Conservation (phyloP, 30 jellyfish, hydroid and myxozoan species). For the Aurelia aurita region DNA sequence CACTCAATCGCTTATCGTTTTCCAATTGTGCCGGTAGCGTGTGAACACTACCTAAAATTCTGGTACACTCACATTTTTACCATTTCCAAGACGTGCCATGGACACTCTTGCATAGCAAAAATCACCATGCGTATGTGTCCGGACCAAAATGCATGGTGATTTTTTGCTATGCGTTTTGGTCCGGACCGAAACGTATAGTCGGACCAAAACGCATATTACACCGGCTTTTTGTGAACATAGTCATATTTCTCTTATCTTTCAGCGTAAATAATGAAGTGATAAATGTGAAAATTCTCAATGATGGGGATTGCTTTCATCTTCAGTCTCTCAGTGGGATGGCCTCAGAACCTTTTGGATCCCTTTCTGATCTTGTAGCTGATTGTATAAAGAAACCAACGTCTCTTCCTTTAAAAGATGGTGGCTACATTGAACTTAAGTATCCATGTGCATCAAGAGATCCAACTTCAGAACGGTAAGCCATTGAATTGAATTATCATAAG, state of each 20-base stretch:
- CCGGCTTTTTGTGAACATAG: not conserved
- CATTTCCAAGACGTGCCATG: no score
- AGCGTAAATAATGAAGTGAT: slow-evolving; percentile 82
- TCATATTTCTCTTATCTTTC: not conserved
- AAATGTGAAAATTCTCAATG: slow-evolving; percentile 83
- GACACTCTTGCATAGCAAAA: no score
- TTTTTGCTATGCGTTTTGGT: no score
- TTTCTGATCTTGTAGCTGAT: slow-evolving; percentile 68
- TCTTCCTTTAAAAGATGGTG: slow-evolving; percentile 89
- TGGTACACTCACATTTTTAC: no score
- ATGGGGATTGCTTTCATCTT: slow-evolving; percentile 92
- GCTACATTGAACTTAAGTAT: slow-evolving; percentile 72
- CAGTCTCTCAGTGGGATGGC: slow-evolving; percentile 75
- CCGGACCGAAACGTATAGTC: no score
- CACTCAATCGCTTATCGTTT: no score
- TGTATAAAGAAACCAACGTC: slow-evolving; percentile 78
- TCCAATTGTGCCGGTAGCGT: no score
- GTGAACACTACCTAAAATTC: no score
- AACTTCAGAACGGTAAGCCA: slow-evolving; percentile 89
- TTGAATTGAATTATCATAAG: no score
- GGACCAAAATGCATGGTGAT: no score
- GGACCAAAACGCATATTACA: no score
- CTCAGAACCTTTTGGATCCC: slow-evolving; percentile 93
- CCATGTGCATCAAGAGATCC: slow-evolving; percentile 95
- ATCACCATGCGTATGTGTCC: no score